Conservation (phyloP, 2,113 vertebrate genomes). For the Gobio gobio region DNA sequence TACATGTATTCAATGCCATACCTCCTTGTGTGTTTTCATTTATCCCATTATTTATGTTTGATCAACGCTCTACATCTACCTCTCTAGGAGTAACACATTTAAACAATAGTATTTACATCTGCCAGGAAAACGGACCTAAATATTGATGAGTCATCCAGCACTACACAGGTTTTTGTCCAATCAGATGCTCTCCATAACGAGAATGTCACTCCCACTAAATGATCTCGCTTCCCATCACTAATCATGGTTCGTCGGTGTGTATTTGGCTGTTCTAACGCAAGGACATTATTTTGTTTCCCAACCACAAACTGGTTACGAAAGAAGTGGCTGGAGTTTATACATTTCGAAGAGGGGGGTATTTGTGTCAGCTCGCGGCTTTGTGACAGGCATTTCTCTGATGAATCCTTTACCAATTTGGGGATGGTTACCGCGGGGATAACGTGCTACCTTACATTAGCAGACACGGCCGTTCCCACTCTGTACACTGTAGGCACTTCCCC, state of each 20-base stretch:
- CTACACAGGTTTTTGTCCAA: neutral
- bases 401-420: conserved; percentile 35
- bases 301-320: conserved; percentile 10
- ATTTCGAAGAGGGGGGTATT: conserved; percentile 29
- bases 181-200: neutral
- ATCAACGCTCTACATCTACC: no score
- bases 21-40: no score
- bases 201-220: neutral
- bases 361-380: conserved; percentile 12
- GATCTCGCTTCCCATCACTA: neutral
- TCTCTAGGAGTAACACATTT: no score
- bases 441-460: neutral
- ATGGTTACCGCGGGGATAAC: conserved; percentile 1
- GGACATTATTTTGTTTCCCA: conserved; percentile 28
- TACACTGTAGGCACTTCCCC: conserved; percentile 31
- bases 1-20: no score
- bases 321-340: conserved; percentile 31
- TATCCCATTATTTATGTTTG: no score
- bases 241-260: conserved; percentile 32
- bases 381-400: conserved; percentile 33
- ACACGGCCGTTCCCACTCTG: conserved; percentile 14
- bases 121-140: neutral
- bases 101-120: neutral
- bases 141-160: neutral
- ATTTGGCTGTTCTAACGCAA: conserved; percentile 25